A percentile compares a stretch with the other conserved stretches of the same genome.
Conservation (phyloP, 1,140 invertebrate species). For the Cydia fagiglandana region DNA sequence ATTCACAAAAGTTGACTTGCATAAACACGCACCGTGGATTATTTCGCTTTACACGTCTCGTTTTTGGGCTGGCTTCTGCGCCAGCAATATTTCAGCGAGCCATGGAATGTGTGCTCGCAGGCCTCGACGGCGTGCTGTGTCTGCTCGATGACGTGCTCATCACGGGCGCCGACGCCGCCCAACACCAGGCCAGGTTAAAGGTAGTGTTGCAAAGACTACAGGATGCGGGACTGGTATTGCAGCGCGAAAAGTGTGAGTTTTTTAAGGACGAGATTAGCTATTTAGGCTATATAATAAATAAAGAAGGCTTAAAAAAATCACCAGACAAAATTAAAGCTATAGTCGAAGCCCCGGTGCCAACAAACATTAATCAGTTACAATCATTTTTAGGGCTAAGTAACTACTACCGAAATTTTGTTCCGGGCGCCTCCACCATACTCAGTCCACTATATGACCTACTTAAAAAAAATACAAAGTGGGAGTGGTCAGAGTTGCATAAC, state of each 20-base stretch:
- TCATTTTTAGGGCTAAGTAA: slow-evolving; percentile 69
- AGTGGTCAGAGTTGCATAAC: slow-evolving; percentile 40
- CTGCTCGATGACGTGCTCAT: slow-evolving; percentile 37
- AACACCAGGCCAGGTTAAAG: slow-evolving; percentile 45
- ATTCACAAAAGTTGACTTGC: slow-evolving; percentile 44
- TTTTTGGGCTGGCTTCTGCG: slow-evolving; percentile 48
- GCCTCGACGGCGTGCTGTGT: slow-evolving; percentile 37
- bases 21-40: slow-evolving; percentile 53
- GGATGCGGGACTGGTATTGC: slow-evolving; percentile 38
- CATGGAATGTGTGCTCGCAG: slow-evolving; percentile 50
- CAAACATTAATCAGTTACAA: slow-evolving; percentile 54
- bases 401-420: slow-evolving; percentile 72
- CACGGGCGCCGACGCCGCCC: slow-evolving; percentile 40
- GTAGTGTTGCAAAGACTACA: slow-evolving; percentile 30
- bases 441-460: slow-evolving; percentile 49
- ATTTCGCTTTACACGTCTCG: slow-evolving; percentile 49
- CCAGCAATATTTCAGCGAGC: slow-evolving; percentile 52
- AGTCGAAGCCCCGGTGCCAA: slow-evolving; percentile 47
- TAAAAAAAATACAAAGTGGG: slow-evolving; percentile 37
- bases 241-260: slow-evolving; percentile 50
- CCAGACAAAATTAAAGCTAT: slow-evolving; percentile 62
- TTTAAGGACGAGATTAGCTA: slow-evolving; percentile 49
- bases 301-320: slow-evolving; percentile 52
- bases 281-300: slow-evolving; percentile 53
- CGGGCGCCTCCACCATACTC: slow-evolving; percentile 52